Evolutionary conservation across 2,888 invertebrate genomes (phyloP), one percentile per base, ranked within the genome.

Genomic region (Acanthosoma haemorrhoidale): DNA sequence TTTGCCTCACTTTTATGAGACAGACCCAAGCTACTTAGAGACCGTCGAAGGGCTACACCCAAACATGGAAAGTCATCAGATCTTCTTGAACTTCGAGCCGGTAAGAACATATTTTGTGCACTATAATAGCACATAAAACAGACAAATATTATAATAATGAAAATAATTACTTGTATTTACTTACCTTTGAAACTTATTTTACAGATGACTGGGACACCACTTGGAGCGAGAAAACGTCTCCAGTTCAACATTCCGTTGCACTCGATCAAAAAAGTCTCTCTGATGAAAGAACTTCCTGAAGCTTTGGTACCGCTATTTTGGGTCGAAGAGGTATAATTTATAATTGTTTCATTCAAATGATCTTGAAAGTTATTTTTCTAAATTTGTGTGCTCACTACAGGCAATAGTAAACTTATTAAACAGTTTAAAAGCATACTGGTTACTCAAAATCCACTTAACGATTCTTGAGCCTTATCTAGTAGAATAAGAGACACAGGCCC

Each of bases 321-420:
- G 92, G 82, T 92, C 1, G 90, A 92, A 76, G 92, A 92, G 82
- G 89, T 89, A 70, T n/a, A n/a, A n/a, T n/a, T n/a, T n/a, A n/a
- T n/a, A n/a, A n/a, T n/a, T n/a, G n/a, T n/a, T n/a, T n/a, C n/a
- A n/a, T n/a, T n/a, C n/a, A 72, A 8, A 6, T 6, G 11, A 43
- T 6, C 15, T 43, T 6, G 15, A 8, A 6, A 6, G 15, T 43
- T 43, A 11, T 43, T 11, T 11, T 11, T 6, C 15, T 43, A 11
- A 36, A 11, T 11, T n/a, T 36, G 38, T 36, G 9, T 36, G n/a
- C 38, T 11, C n/a, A 36, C 38, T 36, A 36, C n/a, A n/a, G n/a
- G n/a, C n/a, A n/a, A n/a, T n/a, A n/a, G n/a, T n/a, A n/a, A n/a
- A n/a, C n/a, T 36, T 36, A 8, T 36, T 36, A 36, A 11, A 36